phyloP scores from a whole-genome alignment of 2,888 invertebrate genomes.

The Buathra laborator region DNA sequence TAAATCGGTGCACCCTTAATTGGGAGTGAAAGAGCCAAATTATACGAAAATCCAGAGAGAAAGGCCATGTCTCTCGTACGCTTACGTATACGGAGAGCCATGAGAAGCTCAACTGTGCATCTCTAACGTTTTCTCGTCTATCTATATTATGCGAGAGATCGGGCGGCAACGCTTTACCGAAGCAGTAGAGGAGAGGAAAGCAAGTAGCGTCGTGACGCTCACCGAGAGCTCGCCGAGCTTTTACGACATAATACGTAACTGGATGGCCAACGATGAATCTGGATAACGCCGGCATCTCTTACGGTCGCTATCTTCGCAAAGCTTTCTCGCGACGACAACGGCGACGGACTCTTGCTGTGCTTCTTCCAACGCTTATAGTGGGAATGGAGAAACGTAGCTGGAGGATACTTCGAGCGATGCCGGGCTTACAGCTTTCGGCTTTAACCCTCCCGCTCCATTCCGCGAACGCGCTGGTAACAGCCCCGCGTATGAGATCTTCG shows the following conservation, averaged over 20 bases:
- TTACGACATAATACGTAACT: constrained; percentile 66
- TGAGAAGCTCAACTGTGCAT: constrained; percentile 15
- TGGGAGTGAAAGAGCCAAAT: constrained; percentile 49
- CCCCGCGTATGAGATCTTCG: constrained; percentile 22
- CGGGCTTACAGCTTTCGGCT: constrained; percentile 58
- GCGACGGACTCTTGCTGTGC: constrained; percentile 34
- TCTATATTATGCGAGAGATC: constrained; percentile 20
- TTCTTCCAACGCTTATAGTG: neutral
- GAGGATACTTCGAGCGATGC: constrained; percentile 35
- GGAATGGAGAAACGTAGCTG: constrained; percentile 26
- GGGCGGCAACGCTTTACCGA: constrained; percentile 37
- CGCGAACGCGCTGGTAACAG: neutral
- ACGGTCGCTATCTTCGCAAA: constrained; percentile 58
- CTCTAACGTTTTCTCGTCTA: constrained; percentile 6
- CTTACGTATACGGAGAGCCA: constrained; percentile 22
- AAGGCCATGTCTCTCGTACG: constrained; percentile 7
- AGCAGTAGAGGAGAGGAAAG: neutral
- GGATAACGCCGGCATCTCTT: constrained; percentile 63
- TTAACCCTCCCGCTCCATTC: constrained; percentile 36
- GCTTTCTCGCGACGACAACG: constrained; percentile 56
- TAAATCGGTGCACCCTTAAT: constrained; percentile 58
- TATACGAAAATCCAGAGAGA: constrained; percentile 34
- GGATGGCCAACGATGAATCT: constrained; percentile 69
- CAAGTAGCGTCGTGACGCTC: constrained; percentile 7
- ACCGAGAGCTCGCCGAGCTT: constrained; percentile 34